Base-by-base conservation (phyloP, 2,888 invertebrate genomes). In the Meloe dianella region DNA sequence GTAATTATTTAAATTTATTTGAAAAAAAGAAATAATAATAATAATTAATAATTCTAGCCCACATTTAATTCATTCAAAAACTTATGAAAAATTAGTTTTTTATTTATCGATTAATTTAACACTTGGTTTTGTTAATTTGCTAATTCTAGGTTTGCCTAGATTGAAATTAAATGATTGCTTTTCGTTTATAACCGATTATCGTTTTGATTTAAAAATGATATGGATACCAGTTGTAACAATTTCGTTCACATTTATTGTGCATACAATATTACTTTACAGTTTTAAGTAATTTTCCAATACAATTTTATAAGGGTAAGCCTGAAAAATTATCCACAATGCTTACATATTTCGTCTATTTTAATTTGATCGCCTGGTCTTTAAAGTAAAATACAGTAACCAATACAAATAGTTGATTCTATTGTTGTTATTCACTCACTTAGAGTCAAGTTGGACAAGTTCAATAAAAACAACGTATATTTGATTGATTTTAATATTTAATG, bases 101-200 rank as follows among this genome's bases (percentile, higher is more conserved):
- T 68, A 77, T 41, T 62, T 75, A 20, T 77, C 77, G 1, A 73
- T 72, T 24, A 41, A 73, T 30, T 47, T 75, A 51, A 71, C 70
- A 9, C 70, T 71, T n/a, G 77, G 67, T 65, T 24, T 67, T 9
- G 24, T 70, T 1, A 65, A 65, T 58, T 62, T 78, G 68, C 32
- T 71, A 7, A 51, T 76, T 1, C 75, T 73, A 64, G 72, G 73
- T 12, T 59, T 71, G 22, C 79, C 79, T 10, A 69, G 60, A 32
- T 70, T 79, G 30, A 61, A 71, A 22, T 51, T 69, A 27, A 76
- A 66, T 10, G 79, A 79, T 63, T 70, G 67, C 57, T 68, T 79
- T 27, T 71, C 63, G 20, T 20, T 60, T 9, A 66, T 66, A 54
- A 20, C 60, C 7, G 57, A 68, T 3, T 76, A 75, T 60, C 62